phyloP scores from a whole-genome alignment of 2,797 vertebrate genomes.

The Spatula clypeata region DNA sequence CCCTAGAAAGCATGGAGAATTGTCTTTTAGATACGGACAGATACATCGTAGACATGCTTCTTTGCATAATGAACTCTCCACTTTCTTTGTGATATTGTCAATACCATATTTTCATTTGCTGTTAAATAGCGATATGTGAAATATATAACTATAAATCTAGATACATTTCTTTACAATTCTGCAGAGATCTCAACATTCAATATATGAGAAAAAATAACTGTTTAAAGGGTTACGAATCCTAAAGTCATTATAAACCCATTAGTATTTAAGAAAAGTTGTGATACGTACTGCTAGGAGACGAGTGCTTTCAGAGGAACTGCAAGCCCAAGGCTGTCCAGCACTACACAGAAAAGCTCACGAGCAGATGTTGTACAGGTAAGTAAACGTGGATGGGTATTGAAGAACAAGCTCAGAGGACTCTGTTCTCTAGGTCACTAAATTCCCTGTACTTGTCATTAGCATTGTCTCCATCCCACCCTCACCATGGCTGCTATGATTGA shows the following conservation, averaged over 20 bases:
- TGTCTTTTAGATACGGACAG: conserved; percentile 9
- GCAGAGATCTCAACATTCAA: neutral
- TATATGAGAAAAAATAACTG: neutral
- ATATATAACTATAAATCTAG: neutral
- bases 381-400: neutral
- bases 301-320: conserved; percentile 28
- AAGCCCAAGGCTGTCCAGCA: neutral
- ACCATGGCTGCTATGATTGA: neutral
- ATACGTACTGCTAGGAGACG: neutral
- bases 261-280: neutral
- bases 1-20: conserved; percentile 31
- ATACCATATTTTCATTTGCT: neutral
- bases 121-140: neutral
- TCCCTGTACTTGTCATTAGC: neutral
- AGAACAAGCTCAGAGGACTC: neutral
- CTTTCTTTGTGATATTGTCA: neutral
- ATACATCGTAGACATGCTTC: neutral
- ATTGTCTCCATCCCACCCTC: neutral
- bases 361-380: neutral
- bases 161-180: accelerated
- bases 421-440: neutral
- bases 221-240: neutral
- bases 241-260: neutral
- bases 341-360: conserved; percentile 12
- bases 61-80: neutral